phyloP scores from a whole-genome alignment of 2,888 invertebrate genomes.

The Drosophila kokeensis region DNA sequence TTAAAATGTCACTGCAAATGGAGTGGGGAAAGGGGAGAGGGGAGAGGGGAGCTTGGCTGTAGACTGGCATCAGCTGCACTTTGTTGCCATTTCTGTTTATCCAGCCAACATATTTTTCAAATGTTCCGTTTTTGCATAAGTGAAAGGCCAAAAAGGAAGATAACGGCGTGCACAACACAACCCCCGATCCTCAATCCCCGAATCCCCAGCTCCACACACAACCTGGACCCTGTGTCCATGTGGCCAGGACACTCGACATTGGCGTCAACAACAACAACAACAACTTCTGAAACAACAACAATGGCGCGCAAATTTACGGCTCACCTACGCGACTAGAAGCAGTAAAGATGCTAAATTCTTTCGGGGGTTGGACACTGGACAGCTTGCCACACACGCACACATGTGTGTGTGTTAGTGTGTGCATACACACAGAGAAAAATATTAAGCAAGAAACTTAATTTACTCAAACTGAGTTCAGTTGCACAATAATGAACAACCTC shows the following conservation, averaged over 20 bases:
- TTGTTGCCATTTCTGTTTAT: conserved; percentile 77
- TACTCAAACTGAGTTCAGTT: not conserved
- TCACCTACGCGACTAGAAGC: conserved; percentile 80
- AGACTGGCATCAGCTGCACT: conserved; percentile 75
- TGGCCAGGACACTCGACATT: conserved; percentile 65
- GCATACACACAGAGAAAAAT: not conserved
- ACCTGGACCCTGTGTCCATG: conserved; percentile 11
- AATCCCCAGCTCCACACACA: not conserved
- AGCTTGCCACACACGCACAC: conserved; percentile 20
- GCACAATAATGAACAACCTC: not conserved
- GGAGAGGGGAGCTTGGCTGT: conserved; percentile 20
- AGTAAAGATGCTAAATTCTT: conserved; percentile 47
- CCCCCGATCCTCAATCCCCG: not conserved
- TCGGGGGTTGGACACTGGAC: conserved; percentile 5
- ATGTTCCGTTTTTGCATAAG: conserved; percentile 78
- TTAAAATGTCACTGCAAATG: conserved; percentile 76
- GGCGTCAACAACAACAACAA: conserved; percentile 73
- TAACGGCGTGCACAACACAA: conserved; percentile 45
- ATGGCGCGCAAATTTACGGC: conserved; percentile 79
- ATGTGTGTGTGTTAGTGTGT: not conserved
- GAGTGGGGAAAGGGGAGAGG: conserved; percentile 25
- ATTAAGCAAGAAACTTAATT: not conserved
- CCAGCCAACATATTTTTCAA: conserved; percentile 80
- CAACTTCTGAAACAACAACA: conserved; percentile 36
- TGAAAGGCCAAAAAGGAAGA: conserved; percentile 80